Evolutionary conservation across 1,140 invertebrate genomes (phyloP).

Genomic region (Scaptomyza hsui): DNA sequence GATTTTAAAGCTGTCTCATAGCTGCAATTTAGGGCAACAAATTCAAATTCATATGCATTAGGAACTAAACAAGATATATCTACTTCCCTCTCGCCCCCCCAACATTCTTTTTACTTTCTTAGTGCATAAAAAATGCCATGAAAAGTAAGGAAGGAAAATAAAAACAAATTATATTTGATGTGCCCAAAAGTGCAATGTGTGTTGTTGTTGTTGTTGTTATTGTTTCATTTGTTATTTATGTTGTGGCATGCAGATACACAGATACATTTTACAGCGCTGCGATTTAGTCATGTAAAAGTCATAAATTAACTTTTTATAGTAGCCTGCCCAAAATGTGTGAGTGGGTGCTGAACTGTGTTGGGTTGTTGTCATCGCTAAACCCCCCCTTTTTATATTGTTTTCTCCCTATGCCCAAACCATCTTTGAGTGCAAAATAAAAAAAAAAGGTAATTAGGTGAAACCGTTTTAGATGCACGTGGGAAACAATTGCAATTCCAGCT

Average conservation of each 20-base stretch:
- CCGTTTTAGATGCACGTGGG: conserved; percentile 44
- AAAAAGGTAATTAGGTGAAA: conserved; percentile 51
- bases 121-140: conserved; percentile 1
- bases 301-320: conserved; percentile 63
- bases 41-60: conserved; percentile 20
- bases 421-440: conserved; percentile 22
- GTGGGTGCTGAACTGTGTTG: conserved; percentile 1
- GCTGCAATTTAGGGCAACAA: too few relatives aligned
- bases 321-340: conserved; percentile 1
- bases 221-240: conserved; percentile 55
- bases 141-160: conserved; percentile 2
- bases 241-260: conserved; percentile 16
- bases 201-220: background rate
- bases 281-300: conserved; percentile 47
- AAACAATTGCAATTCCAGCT: conserved; percentile 29
- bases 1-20: too few relatives aligned
- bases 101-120: too few relatives aligned
- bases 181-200: conserved; percentile 1
- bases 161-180: conserved; percentile 1
- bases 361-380: background rate
- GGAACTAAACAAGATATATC: conserved; percentile 13
- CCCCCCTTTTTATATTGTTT: too few relatives aligned
- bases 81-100: too few relatives aligned
- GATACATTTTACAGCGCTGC: conserved; percentile 31
- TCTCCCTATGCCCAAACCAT: background rate